Conservation (phyloP, 2,888 invertebrate genomes). For the Tenthredo mesomela region DNA sequence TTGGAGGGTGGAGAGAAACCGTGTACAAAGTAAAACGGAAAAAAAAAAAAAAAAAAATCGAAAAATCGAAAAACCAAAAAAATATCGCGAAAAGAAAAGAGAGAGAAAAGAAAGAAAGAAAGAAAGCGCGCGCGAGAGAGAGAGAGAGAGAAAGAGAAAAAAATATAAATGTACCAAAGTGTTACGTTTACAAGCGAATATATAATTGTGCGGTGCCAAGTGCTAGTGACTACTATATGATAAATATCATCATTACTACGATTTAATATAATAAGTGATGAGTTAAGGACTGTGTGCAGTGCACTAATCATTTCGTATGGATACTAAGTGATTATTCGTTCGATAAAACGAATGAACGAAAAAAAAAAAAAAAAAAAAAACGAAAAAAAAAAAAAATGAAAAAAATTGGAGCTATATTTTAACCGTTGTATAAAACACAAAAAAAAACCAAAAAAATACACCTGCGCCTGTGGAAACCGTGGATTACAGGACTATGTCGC, state of each 20-base stretch:
- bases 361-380: background rate
- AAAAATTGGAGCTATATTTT: conserved; percentile 2
- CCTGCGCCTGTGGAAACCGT: background rate
- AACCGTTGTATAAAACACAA: background rate
- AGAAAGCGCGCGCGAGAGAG: background rate
- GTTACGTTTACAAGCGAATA: background rate
- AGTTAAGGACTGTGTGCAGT: conserved; percentile 37
- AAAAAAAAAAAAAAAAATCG: conserved; percentile 12
- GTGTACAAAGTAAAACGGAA: background rate
- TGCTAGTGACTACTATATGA: conserved; percentile 24
- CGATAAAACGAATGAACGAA: background rate
- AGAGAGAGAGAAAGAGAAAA: background rate
- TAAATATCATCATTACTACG: background rate
- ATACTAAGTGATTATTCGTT: conserved; percentile 21
- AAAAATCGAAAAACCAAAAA: background rate
- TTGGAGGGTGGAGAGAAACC: background rate
- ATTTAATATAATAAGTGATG: conserved; percentile 11
- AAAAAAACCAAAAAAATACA: background rate
- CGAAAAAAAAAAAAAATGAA: background rate
- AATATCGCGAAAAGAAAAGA: background rate
- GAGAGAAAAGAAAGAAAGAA: too few species aligned
- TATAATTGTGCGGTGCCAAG: conserved; percentile 20
- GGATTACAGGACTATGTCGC: conserved; percentile 16
- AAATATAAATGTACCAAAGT: background rate
- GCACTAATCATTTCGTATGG: conserved; percentile 21